Evolutionary conservation across 2,797 vertebrate species (phyloP), one percentile per base, ranked within the genome.

Genomic region (Setipinna tenuifilis): DNA sequence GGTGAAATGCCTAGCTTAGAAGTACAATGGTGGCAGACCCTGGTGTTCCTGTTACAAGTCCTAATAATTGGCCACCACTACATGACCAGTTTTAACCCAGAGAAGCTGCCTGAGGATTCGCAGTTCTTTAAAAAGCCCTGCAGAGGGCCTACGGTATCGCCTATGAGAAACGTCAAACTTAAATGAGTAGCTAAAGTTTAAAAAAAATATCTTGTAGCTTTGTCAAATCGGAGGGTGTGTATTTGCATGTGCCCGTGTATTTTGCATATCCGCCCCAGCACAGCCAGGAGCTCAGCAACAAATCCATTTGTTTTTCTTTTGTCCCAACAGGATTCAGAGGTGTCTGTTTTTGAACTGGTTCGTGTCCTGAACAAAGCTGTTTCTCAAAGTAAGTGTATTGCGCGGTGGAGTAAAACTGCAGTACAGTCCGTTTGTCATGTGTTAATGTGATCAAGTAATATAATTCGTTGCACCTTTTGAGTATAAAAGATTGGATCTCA

Each of bases 301-400:
- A 19, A 59, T 59, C 12, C 50, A 41, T n/a, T 62, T 62, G 7
- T 9, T 62, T 19, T 62, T 28, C 2, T 68, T 10, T 28, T 68
- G 0, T 68, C 25, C 28, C 10, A 14, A 28, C 17, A 95, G 98
- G 97, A 98, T 61, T 95, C 93, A 0, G 97, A 99, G 91, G 95
- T 99, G 59, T 97, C 97, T 0, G 95, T 93, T 83, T 96, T 96
- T 0, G 97, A 98, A 87, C 91, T 99, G 86, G 92, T 95, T 87
- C 88, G 46, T 83, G 95, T 98, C 92, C 87, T 99, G 91, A 96
- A 97, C 89, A 96, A 93, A 81, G 85, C 98, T 31, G 92, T 97
- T 19, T 96, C 97, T 62, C 94, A 94, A 87, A 94, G 97, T 99
- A 92, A 96, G 97, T 84, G 23, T 28, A 14, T 28, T 68, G 62